Evolutionary conservation across 1,140 invertebrate genomes (phyloP).

Genomic region (Tetraneura akinire): DNA sequence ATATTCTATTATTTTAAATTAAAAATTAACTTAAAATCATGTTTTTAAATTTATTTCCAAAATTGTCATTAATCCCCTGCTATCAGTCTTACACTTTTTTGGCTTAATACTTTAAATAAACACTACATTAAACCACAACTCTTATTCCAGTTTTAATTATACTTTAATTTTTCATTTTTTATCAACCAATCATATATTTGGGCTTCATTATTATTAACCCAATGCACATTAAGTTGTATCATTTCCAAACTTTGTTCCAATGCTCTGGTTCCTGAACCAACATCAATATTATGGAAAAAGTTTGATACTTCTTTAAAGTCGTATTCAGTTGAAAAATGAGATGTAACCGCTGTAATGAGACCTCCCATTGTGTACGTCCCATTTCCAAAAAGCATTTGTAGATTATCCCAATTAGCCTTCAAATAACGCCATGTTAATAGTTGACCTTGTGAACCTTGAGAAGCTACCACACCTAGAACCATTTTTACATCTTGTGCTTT

Average conservation of each 20-base stretch:
- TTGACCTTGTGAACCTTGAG: constrained; percentile 69
- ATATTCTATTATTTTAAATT: constrained; percentile 31
- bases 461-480: constrained; percentile 69
- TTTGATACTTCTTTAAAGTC: constrained; percentile 73
- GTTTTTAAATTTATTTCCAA: constrained; percentile 17
- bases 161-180: constrained; percentile 56
- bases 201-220: constrained; percentile 70
- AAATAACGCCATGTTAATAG: constrained; percentile 77
- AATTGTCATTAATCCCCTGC: background rate
- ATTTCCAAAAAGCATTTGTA: constrained; percentile 69
- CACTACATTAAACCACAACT: background rate
- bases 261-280: constrained; percentile 69
- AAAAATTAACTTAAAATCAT: constrained; percentile 6
- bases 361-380: constrained; percentile 70
- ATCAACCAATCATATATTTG: constrained; percentile 65
- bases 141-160: background rate
- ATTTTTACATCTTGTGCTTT: constrained; percentile 70
- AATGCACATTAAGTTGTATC: constrained; percentile 77
- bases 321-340: constrained; percentile 71
- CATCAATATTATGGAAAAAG: constrained; percentile 69
- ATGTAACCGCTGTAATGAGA: constrained; percentile 70
- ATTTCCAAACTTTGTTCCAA: constrained; percentile 74
- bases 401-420: constrained; percentile 70
- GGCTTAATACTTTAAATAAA: constrained; percentile 25
- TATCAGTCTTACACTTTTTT: constrained; percentile 41